phyloP scores from a whole-genome alignment of 2,888 invertebrate species.

The Pogonocherus hispidulus region DNA sequence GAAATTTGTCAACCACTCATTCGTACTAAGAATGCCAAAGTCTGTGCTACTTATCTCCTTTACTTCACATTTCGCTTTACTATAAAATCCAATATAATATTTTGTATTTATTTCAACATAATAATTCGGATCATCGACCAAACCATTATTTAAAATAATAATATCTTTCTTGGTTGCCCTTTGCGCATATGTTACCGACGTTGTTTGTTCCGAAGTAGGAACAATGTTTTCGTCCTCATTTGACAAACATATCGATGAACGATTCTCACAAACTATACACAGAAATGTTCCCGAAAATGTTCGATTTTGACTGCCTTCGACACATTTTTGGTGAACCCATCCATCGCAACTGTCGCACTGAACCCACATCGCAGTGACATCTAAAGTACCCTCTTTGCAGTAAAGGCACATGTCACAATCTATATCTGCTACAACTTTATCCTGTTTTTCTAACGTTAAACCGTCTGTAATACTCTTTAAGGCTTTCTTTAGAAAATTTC shows the following conservation, averaged over 20 bases:
- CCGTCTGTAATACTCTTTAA: neutral
- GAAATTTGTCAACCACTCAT: conserved; percentile 7
- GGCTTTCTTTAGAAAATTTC: conserved; percentile 1
- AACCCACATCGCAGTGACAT: conserved; percentile 27
- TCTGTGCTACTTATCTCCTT: neutral
- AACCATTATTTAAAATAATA: conserved; percentile 7
- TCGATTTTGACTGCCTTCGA: conserved; percentile 6
- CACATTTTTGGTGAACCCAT: conserved; percentile 33
- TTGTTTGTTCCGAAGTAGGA: neutral
- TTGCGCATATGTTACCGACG: too few species aligned
- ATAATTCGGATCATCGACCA: conserved; percentile 20
- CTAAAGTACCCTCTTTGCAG: conserved; percentile 20
- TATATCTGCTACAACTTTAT: neutral
- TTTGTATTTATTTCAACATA: conserved; percentile 11
- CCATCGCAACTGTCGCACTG: conserved; percentile 31
- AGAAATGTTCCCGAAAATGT: conserved; percentile 14
- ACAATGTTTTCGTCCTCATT: neutral
- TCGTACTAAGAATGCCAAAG: neutral
- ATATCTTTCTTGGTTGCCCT: neutral
- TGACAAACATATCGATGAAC: neutral
- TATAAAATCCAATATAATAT: conserved; percentile 1
- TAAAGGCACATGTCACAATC: conserved; percentile 23
- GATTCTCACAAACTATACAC: conserved; percentile 12
- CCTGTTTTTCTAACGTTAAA: neutral
- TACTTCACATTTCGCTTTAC: neutral